Base-by-base conservation (phyloP, 2,888 invertebrate species). In the Lasioglossum morio region DNA sequence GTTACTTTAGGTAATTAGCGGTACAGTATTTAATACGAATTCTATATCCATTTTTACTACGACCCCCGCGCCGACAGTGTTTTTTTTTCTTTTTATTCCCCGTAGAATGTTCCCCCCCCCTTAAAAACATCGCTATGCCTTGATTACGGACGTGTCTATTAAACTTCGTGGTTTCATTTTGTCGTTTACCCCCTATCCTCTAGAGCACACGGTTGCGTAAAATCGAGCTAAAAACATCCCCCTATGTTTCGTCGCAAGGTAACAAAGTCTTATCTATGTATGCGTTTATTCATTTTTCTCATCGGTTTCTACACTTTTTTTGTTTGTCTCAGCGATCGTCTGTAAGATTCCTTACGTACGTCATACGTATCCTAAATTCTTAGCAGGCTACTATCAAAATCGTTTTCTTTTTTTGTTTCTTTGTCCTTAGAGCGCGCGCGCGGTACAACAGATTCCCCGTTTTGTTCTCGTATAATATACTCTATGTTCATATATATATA, bases 1-100 rank as follows among this genome's bases (percentile, higher is more conserved):
- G 87, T 93, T 92, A 91, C 89, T 92, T 87, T 92, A 91, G 89
- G 82, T 93, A 92, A 93, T 93, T 93, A 93, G 89, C 91, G 91
- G 92, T 92, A 92, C 89, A 92, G 84, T 91, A 90, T 85, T 16
- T 91, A 79, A 90, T 92, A 92, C 84, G 85, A 89, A 85, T 79
- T 66, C 74, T 53, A 57, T 57, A 57, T 57, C 57, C 57, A n/a
- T n/a, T n/a, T 10, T 69, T 37, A 43, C 77, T 70, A 16, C 69
- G 57, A 14, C 14, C 73, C 70, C 23, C 37, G 40, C 70, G 34
- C 70, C 23, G 57, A 57, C n/a, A n/a, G 57, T 57, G 57, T n/a
- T n/a, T n/a, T 8, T 23, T 53, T 8, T 23, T 1, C 1, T 40
- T 37, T 34, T 40, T 14, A 23, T 76, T 70, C 30, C 77, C 53